These are phyloP conservation scores for Zelostemma sp. DNA, from an alignment of 1,140 invertebrate species.

Conservation along the genomic window DNA sequence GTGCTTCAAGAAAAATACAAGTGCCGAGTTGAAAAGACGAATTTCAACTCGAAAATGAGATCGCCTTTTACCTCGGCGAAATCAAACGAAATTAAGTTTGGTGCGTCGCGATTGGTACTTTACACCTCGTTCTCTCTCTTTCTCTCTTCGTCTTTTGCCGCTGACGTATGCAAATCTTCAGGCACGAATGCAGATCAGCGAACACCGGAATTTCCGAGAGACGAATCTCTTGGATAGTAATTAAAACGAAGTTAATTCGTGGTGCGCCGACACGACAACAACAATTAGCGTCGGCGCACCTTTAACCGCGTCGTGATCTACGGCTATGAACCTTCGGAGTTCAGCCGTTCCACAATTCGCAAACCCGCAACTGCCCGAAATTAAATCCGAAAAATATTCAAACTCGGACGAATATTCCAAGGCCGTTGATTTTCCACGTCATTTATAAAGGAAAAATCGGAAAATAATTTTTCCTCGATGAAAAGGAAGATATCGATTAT, in stretches of 20 bases:
- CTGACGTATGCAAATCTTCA: constrained; percentile 31
- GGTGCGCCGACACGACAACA: constrained; percentile 8
- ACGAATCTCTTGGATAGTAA: constrained; percentile 33
- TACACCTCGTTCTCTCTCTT: neutral
- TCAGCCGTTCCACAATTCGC: too few species aligned
- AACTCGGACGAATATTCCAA: too few species aligned
- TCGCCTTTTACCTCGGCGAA: neutral
- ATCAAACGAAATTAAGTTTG: too few species aligned
- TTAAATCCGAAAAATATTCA: too few species aligned
- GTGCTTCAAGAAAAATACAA: neutral
- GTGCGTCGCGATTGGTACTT: constrained; percentile 14
- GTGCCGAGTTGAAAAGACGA: neutral
- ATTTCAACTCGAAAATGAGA: neutral
- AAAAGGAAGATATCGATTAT: too few species aligned
- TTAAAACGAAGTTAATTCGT: constrained; percentile 35
- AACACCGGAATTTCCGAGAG: constrained; percentile 28
- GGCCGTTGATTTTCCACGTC: too few species aligned
- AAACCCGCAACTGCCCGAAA: too few species aligned
- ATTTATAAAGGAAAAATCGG: too few species aligned
- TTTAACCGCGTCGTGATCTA: too few species aligned
- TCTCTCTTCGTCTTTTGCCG: constrained; percentile 7
- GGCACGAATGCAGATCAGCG: constrained; percentile 15
- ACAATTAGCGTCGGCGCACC: constrained; percentile 28
- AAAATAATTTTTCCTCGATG: too few species aligned
- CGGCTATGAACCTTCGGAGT: too few species aligned